Base-by-base conservation (phyloP, 2,797 vertebrate species). In the Melanotaenia nigrans region DNA sequence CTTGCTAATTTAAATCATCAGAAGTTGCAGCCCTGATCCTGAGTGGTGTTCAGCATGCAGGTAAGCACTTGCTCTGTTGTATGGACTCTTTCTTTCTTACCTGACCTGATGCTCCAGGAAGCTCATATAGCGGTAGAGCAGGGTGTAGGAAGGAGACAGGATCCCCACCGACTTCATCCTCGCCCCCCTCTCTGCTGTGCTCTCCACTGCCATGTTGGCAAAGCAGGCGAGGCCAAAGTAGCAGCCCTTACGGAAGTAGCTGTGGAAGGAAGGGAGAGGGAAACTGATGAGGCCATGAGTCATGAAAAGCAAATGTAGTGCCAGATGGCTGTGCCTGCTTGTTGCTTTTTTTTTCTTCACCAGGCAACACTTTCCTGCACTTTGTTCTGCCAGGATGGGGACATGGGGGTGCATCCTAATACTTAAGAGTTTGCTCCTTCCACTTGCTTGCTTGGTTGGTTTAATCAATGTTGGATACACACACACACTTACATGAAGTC, bases 151-250 rank as follows among this genome's bases (percentile, higher is more conserved):
- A 1, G 96, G 96, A 8, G 96, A 98, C 25, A 98, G 94, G 90
- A 98, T 96, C 72, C 97, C 97, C 84, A 98, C 97, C 0, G 97
- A 98, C 90, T 98, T 98, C 97, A 98, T 98, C 61, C 97, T 95
- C 0, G 97, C 97, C 0, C 97, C 97, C 1, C 97, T 94, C 86
- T 98, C 97, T 78, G 96, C 87, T 65, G 95, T 95, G 0, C 96
- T 98, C 84, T 98, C 97, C 93, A 98, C 97, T 0, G 96, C 95
- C 96, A 98, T 98, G 92, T 98, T 98, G 91, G 96, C 97, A 63
- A 98, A 98, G 88, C 97, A 98, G 65, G 97, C 97, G 71, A 98
- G 94, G 76, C 97, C 97, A 5, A 98, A 98, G 93, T 95, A 98
- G 71, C 92, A 87, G 67, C 96, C 96, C 69, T 98, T 98, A 32